phyloP scores from a whole-genome alignment of 2,888 invertebrate genomes.

The Dasysyrphus albostriatus region DNA sequence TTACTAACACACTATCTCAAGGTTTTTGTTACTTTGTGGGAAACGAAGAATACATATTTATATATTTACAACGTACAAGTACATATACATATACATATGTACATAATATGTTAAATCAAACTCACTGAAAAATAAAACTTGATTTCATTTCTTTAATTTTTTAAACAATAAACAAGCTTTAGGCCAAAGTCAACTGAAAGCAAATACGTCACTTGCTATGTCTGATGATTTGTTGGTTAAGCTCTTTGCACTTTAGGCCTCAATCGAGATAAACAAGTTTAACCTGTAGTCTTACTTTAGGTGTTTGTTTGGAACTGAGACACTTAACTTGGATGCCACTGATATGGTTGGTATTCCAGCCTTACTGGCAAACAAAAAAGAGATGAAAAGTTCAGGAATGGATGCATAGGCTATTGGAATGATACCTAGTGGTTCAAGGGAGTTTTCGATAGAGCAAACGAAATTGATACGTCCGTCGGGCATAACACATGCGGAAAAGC shows the following conservation, averaged over 20 bases:
- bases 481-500: slow-evolving; percentile 30
- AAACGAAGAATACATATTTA: neutral
- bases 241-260: slow-evolving; percentile 40
- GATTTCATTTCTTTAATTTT: slow-evolving; percentile 23
- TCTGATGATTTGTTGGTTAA: slow-evolving; percentile 17
- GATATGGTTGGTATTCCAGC: neutral
- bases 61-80: no score
- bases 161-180: slow-evolving; percentile 45
- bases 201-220: slow-evolving; percentile 48
- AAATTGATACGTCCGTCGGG: slow-evolving; percentile 55
- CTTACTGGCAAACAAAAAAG: slow-evolving; percentile 23
- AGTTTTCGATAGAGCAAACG: slow-evolving; percentile 42
- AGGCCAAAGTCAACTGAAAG: slow-evolving; percentile 60
- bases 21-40: slow-evolving; percentile 32
- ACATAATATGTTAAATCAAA: neutral
- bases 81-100: neutral
- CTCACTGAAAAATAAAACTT: slow-evolving; percentile 32
- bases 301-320: neutral
- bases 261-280: slow-evolving; percentile 52
- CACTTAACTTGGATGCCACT: neutral
- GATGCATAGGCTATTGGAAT: slow-evolving; percentile 9
- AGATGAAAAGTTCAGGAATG: slow-evolving; percentile 62
- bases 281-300: slow-evolving; percentile 39
- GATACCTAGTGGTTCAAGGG: slow-evolving; percentile 30
- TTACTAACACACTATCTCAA: slow-evolving; percentile 69